phyloP scores from a whole-genome alignment of 2,888 invertebrate genomes.

The Norana najaformis region DNA sequence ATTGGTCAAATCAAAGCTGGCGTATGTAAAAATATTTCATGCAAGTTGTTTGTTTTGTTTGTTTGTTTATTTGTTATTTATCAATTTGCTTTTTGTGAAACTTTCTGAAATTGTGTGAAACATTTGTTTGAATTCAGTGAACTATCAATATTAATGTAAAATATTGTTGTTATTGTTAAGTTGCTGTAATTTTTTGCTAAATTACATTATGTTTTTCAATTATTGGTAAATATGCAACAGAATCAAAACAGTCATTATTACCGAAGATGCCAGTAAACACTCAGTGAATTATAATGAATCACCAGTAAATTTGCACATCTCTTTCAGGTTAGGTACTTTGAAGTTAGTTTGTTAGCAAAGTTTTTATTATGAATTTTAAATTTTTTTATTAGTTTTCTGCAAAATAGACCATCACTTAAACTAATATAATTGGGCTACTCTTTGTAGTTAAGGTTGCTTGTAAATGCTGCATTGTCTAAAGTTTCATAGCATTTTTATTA shows the following conservation, averaged over 20 bases:
- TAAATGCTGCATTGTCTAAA: too few species aligned
- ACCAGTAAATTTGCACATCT: neutral
- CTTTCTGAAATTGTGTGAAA: neutral
- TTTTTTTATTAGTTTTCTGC: neutral
- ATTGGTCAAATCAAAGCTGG: constrained; percentile 81
- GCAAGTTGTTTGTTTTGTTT: too few species aligned
- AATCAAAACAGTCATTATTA: too few species aligned
- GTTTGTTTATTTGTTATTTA: too few species aligned
- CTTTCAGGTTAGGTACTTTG: neutral
- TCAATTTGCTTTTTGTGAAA: neutral
- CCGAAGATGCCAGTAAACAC: neutral
- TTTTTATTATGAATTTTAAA: neutral
- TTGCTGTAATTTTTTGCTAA: neutral
- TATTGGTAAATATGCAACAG: too few species aligned
- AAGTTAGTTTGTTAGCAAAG: neutral
- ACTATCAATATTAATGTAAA: neutral
- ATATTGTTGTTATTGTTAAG: neutral
- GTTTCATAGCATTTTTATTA: too few species aligned
- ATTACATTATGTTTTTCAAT: neutral
- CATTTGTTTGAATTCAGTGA: neutral
- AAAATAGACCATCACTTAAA: neutral
- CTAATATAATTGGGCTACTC: neutral
- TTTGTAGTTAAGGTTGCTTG: neutral
- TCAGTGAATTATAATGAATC: too few species aligned
- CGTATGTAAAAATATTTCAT: constrained; percentile 47